phyloP scores from a whole-genome alignment of 2,888 invertebrate genomes.

The Napeogenes sylphis region DNA sequence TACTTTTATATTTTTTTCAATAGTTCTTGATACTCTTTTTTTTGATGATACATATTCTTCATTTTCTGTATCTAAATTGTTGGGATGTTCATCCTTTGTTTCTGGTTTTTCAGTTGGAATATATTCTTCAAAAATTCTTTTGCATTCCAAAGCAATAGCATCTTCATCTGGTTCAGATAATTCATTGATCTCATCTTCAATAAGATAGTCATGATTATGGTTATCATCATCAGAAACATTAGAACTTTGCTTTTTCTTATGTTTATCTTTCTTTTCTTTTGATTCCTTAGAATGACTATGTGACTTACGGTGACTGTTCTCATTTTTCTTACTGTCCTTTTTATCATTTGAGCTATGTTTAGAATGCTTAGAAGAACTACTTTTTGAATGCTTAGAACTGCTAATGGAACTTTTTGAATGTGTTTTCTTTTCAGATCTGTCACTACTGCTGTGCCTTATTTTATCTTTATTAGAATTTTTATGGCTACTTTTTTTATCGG shows the following conservation, averaged over 20 bases:
- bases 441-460: constrained; percentile 50
- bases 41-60: constrained; percentile 71
- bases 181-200: constrained; percentile 51
- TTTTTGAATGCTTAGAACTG: constrained; percentile 23
- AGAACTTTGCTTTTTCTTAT: constrained; percentile 35
- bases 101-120: constrained; percentile 65
- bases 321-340: constrained; percentile 45
- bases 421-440: constrained; percentile 48
- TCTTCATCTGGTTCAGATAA: constrained; percentile 80
- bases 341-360: constrained; percentile 37
- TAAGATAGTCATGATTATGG: constrained; percentile 38
- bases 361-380: constrained; percentile 23
- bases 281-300: constrained; percentile 49
- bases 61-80: constrained; percentile 43
- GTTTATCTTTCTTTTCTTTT: constrained; percentile 44
- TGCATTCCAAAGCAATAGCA: constrained; percentile 88
- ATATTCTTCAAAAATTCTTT: constrained; percentile 91
- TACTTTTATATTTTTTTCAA: constrained; percentile 68
- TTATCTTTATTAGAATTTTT: constrained; percentile 57
- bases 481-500: constrained; percentile 50
- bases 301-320: constrained; percentile 41
- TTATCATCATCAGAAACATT: constrained; percentile 45
- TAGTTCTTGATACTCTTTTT: constrained; percentile 86
- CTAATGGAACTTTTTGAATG: constrained; percentile 30
- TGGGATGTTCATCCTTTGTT: constrained; percentile 42